A percentile compares a stretch with the other conserved stretches of the same genome.
These are phyloP conservation scores for Rotaria socialis DNA, from an alignment of 2,888 invertebrate genomes.

Conservation along the genomic window DNA sequence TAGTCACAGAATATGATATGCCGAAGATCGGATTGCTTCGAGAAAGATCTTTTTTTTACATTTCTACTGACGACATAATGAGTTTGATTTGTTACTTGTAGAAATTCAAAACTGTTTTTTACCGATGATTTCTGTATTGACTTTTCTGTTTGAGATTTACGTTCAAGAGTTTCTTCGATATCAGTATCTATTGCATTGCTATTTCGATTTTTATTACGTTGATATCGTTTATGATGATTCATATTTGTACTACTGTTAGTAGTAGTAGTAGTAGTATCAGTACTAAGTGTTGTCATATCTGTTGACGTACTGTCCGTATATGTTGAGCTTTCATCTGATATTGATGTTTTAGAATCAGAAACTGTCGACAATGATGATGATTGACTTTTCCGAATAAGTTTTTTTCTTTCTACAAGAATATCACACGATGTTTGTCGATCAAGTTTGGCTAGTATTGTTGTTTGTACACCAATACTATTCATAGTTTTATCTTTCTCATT, in stretches of 20 bases:
- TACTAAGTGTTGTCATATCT: neutral
- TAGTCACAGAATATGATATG: no score
- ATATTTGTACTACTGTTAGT: no score
- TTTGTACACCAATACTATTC: neutral
- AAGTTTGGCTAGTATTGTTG: neutral
- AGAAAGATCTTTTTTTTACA: no score
- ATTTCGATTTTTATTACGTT: neutral
- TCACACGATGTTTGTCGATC: neutral
- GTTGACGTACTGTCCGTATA: neutral
- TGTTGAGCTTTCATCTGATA: neutral
- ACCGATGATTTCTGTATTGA: neutral
- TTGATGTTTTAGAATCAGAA: neutral
- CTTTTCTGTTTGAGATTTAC: neutral
- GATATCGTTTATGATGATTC: no score
- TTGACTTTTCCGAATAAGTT: neutral
- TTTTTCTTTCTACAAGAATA: neutral
- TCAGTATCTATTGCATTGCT: neutral
- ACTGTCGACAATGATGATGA: neutral
- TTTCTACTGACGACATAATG: no score
- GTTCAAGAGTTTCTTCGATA: neutral
- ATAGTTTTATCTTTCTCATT: no score
- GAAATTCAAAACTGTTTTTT: neutral
- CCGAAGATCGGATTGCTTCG: no score
- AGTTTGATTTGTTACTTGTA: no score
- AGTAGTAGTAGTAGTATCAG: neutral